These are phyloP conservation scores for Taeniopygia guttata DNA, from an alignment of 2,797 vertebrate species.

Conservation along the genomic window DNA sequence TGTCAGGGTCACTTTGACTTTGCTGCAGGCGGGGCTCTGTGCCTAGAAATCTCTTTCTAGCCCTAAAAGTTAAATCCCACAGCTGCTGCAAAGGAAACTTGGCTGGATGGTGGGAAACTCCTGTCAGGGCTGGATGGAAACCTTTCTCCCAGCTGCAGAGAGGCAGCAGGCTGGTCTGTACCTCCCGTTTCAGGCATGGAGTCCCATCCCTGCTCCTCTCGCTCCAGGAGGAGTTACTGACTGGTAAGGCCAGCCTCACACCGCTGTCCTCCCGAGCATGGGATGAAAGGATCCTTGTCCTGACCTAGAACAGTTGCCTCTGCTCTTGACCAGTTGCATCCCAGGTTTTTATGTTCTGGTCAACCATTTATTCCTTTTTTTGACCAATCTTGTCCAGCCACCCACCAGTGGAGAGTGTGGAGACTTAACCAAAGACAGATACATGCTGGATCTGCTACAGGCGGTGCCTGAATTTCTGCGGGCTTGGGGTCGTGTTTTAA, in stretches of 20 bases:
- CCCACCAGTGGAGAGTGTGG: background rate
- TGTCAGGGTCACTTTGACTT: slow-evolving; percentile 26
- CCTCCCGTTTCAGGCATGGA: background rate
- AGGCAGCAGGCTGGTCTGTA: background rate
- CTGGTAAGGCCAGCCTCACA: fast-evolving
- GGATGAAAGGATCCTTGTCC: fast-evolving
- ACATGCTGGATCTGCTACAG: background rate
- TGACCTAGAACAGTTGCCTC: background rate
- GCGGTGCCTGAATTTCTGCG: background rate
- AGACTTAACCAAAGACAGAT: background rate
- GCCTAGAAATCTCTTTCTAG: slow-evolving; percentile 45
- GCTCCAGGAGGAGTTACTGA: background rate
- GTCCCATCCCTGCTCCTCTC: background rate
- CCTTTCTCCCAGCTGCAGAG: background rate
- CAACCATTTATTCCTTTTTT: background rate
- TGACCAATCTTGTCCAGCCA: background rate
- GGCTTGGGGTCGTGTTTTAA: background rate
- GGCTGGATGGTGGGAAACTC: slow-evolving; percentile 24
- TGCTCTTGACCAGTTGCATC: background rate
- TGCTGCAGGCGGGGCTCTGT: slow-evolving; percentile 35
- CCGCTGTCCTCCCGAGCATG: fast-evolving
- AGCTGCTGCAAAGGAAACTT: slow-evolving; percentile 35
- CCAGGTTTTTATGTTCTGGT: background rate
- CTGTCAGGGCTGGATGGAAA: background rate
- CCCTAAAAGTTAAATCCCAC: slow-evolving; percentile 27